Base-by-base conservation (phyloP, 2,888 invertebrate genomes). In the Neoscelio sp. region DNA sequence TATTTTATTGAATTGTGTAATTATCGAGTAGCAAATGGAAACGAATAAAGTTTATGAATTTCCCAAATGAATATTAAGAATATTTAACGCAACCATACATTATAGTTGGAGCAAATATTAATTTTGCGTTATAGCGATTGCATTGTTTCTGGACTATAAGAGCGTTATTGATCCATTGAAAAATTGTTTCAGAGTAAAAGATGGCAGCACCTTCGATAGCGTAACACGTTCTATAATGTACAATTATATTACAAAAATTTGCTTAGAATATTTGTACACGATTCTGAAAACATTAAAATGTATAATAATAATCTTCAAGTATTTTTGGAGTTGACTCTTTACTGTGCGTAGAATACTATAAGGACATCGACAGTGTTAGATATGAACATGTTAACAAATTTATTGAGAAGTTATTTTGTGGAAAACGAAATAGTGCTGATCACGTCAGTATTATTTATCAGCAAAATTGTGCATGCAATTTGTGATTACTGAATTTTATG, bases 301-400 rank as follows among this genome's bases (percentile, higher is more conserved):
- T 44, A 44, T 12, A 44, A 54, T n/a, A n/a, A n/a, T 44, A 44
- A 54, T 54, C 33, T 42, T 67, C 20, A 30, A 15, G 44, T 44
- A 67, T 52, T 54, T 67, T 67, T 67, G 23, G 54, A 67, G 20
- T 18, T 42, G 67, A 52, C 40, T 65, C 20, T 52, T 30, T 50
- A 64, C 20, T 42, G 40, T 65, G 10, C 40, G 30, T 52, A 42
- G 42, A 18, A 42, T 26, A 30, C 26, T 13, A 17, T 20, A 62
- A 62, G 26, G 2, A 20, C 18, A 28, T 30, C 12, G 13, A 30
- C 23, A 40, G n/a, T n/a, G n/a, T n/a, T n/a, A n/a, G n/a, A n/a
- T n/a, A 17, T n/a, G n/a, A 33, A 17, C 3, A 13, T 50, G 7
- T 17, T 44, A 46, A 17, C 23, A 54, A 20, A 35, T 40, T 26